A percentile compares a stretch with the other conserved stretches of the same genome.
phyloP scores from a whole-genome alignment of 2,888 invertebrate genomes.

The Cephus runcator region DNA sequence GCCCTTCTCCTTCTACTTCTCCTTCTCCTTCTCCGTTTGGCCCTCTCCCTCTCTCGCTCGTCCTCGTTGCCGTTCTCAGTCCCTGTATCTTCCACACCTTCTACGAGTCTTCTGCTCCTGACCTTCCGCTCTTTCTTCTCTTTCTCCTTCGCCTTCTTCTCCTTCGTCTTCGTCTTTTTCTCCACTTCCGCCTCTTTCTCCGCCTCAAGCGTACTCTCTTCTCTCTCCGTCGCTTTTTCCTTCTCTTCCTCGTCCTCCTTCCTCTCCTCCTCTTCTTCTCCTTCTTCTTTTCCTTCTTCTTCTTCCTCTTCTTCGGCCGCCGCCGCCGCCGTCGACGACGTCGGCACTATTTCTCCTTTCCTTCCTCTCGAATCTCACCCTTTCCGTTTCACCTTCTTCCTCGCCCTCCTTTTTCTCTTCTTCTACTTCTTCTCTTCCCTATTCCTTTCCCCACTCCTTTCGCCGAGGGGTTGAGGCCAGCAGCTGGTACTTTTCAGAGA shows the following conservation, averaged over 20 bases:
- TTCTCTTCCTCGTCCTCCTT: slow-evolving; percentile 25
- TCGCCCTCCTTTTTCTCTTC: slow-evolving; percentile 40
- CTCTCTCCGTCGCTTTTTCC: slow-evolving; percentile 28
- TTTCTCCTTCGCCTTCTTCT: slow-evolving; percentile 34
- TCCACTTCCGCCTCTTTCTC: slow-evolving; percentile 33
- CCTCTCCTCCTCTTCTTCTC: slow-evolving; percentile 18
- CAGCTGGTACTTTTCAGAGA: slow-evolving; percentile 52
- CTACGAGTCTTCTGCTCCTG: slow-evolving; percentile 21
- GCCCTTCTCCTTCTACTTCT: slow-evolving; percentile 27
- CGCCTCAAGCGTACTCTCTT: slow-evolving; percentile 11
- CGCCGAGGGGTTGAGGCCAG: slow-evolving; percentile 58
- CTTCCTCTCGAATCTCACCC: slow-evolving; percentile 28
- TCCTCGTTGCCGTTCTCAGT: slow-evolving; percentile 31
- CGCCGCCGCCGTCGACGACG: slow-evolving; percentile 5
- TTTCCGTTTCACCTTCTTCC: slow-evolving; percentile 34
- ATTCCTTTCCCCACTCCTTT: slow-evolving; percentile 59
- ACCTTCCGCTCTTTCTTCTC: slow-evolving; percentile 42
- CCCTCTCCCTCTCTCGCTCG: slow-evolving; percentile 34
- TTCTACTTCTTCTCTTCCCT: slow-evolving; percentile 50
- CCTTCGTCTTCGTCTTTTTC: slow-evolving; percentile 37
- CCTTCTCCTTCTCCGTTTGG: slow-evolving; percentile 33
- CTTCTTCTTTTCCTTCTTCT: slow-evolving; percentile 34
- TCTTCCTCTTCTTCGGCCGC: slow-evolving; percentile 25
- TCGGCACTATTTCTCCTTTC: slow-evolving; percentile 26
- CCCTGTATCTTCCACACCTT: slow-evolving; percentile 25